Percentiles rank a stretch among this genome's conserved stretches.
phyloP scores from a whole-genome alignment of 2,888 invertebrate genomes.

The Aromia moschata region DNA sequence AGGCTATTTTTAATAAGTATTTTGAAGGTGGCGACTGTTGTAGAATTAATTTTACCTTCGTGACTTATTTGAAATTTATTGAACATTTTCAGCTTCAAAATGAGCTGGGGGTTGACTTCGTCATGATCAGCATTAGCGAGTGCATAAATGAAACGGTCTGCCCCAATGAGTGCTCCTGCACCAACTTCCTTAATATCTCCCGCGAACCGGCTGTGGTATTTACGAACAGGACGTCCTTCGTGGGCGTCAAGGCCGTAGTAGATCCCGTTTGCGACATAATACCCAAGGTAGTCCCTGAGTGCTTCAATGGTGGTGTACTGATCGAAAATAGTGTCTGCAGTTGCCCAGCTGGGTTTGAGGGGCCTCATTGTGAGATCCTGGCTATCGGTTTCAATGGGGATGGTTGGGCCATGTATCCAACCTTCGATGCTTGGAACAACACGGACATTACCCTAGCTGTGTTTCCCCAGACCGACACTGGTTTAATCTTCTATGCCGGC shows the following conservation, averaged over 20 bases:
- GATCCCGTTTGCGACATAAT: conserved; percentile 78
- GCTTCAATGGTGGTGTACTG: conserved; percentile 65
- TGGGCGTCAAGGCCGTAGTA: conserved; percentile 88
- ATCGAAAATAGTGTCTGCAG: conserved; percentile 74
- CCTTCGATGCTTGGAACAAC: conserved; percentile 86
- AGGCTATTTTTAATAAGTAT: too few species aligned
- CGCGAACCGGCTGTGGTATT: conserved; percentile 85
- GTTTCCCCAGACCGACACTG: conserved; percentile 78
- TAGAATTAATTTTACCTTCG: too few species aligned
- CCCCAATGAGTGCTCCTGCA: conserved; percentile 80
- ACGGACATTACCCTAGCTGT: conserved; percentile 85
- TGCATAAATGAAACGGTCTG: conserved; percentile 79
- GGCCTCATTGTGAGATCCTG: conserved; percentile 90
- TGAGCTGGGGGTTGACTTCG: conserved; percentile 76
- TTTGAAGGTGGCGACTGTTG: too few species aligned
- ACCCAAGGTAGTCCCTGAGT: conserved; percentile 43
- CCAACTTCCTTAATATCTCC: conserved; percentile 73
- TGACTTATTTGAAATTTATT: too few species aligned
- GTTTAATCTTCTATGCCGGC: conserved; percentile 91
- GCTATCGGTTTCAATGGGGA: conserved; percentile 89
- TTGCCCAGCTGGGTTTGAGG: conserved; percentile 79
- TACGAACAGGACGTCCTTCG: conserved; percentile 93
- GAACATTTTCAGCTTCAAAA: conserved; percentile 71
- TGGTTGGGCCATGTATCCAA: conserved; percentile 92
- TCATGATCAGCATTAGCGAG: conserved; percentile 92